Evolutionary conservation across 2,797 vertebrate genomes (phyloP), one percentile per base, ranked within the genome.

Genomic region (Limosa lapponica): DNA sequence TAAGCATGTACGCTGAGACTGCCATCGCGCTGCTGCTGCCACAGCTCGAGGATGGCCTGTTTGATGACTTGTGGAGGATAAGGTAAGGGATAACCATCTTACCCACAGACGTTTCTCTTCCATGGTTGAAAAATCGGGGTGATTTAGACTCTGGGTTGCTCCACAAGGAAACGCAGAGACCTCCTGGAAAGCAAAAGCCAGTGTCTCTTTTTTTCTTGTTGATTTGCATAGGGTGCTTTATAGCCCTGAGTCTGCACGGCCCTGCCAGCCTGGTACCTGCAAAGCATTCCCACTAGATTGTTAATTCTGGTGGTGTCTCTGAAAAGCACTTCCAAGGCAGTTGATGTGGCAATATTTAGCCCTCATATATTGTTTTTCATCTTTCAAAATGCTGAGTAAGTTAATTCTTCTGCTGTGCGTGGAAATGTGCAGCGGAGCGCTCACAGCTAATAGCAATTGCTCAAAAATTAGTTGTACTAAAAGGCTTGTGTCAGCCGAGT

Each of bases 61-160:
- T 99, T 25, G 99, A 99, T 28, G 99, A 99, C 97, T 98, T 99
- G 85, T 99, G 99, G 99, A 99, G 99, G 95, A 99, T 99, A 97
- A 99, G 99, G 99, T 99, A 90, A 65, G 39, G 34, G 74, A 43
- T 5, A 83, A 30, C 39, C 20, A 5, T 14, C 49, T 71, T 17
- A 46, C 8, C 48, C 27, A 28, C 55, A 70, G 66, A 25, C 0
- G 0, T 27, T 64, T 39, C n/a, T 32, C 20, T 69, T 49, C 58
- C 28, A 1, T 37, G 22, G 18, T 10, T 79, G 52, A 66, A 73
- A 71, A 69, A 41, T 22, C 28, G 44, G 17, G 18, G 48, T 32
- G 19, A 43, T 83, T 57, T 30, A 67, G 44, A n/a, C 64, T 82
- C 51, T 19, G 0, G 23, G 18, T 73, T 85, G 77, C 51, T 94